These are phyloP conservation scores for Ceratothoa steindachneri DNA, from an alignment of 2,888 invertebrate genomes.

Conservation along the genomic window DNA sequence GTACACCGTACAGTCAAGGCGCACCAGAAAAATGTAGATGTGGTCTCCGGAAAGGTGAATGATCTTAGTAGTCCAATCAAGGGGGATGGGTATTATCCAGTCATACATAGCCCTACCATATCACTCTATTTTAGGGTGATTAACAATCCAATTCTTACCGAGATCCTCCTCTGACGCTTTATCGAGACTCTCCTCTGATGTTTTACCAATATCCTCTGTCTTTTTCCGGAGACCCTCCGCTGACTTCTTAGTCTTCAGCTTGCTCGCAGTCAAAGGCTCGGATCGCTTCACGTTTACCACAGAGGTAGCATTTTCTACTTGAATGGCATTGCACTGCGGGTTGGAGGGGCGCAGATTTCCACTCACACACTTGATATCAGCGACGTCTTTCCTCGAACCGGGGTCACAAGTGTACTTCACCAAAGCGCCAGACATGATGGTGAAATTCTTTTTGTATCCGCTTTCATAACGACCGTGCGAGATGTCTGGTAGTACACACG, in stretches of 20 bases:
- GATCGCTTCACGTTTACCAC: neutral
- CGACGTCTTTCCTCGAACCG: constrained; percentile 22
- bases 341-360: constrained; percentile 24
- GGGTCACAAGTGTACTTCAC: constrained; percentile 60
- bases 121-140: too few species aligned
- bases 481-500: constrained; percentile 66
- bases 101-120: too few species aligned
- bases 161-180: neutral
- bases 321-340: constrained; percentile 21
- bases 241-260: too few species aligned
- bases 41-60: too few species aligned
- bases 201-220: too few species aligned
- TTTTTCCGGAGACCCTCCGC: too few species aligned
- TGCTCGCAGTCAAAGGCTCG: neutral
- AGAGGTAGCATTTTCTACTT: neutral
- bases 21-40: too few species aligned
- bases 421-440: constrained; percentile 74
- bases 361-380: constrained; percentile 24
- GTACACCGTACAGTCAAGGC: too few species aligned
- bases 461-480: constrained; percentile 68
- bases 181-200: neutral
- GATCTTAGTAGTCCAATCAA: too few species aligned
- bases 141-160: neutral
- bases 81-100: too few species aligned
- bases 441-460: constrained; percentile 73